phyloP scores from a whole-genome alignment of 2,113 vertebrate genomes.

The Pelecanus crispus region DNA sequence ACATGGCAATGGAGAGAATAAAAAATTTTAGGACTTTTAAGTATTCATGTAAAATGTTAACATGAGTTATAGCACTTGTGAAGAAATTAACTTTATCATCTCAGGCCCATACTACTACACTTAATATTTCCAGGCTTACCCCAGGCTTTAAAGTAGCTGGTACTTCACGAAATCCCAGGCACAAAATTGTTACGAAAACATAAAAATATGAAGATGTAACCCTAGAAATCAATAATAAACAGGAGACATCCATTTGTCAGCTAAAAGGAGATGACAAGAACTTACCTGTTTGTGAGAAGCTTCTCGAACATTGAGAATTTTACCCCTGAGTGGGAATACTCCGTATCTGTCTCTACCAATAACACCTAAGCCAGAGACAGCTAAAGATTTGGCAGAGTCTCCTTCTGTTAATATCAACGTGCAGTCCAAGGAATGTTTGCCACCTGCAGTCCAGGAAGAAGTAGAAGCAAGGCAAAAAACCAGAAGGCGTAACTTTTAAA shows the following conservation, averaged over 20 bases:
- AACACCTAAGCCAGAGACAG: constrained; percentile 94
- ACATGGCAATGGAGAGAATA: neutral
- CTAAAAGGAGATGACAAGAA: neutral
- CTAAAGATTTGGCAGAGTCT: constrained; percentile 96
- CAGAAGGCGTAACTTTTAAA: neutral
- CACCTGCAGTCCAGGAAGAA: constrained; percentile 74
- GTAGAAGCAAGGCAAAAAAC: neutral
- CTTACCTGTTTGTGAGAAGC: constrained; percentile 96
- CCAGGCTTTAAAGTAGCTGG: neutral
- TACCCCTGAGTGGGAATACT: constrained; percentile 95
- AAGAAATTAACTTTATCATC: neutral
- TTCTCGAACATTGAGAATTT: constrained; percentile 98
- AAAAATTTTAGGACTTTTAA: neutral
- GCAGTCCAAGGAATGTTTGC: constrained; percentile 96
- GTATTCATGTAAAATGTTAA: neutral
- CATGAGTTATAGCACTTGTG: neutral
- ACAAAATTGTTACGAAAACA: neutral
- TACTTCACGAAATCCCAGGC: neutral
- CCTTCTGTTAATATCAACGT: constrained; percentile 97
- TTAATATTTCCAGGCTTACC: neutral
- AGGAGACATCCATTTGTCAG: neutral
- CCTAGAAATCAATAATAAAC: neutral
- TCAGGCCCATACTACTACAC: neutral
- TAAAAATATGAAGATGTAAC: neutral
- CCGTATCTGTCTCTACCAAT: constrained; percentile 95